Conservation (phyloP, 23 tunicate species). For the Aplidium turbinatum region DNA sequence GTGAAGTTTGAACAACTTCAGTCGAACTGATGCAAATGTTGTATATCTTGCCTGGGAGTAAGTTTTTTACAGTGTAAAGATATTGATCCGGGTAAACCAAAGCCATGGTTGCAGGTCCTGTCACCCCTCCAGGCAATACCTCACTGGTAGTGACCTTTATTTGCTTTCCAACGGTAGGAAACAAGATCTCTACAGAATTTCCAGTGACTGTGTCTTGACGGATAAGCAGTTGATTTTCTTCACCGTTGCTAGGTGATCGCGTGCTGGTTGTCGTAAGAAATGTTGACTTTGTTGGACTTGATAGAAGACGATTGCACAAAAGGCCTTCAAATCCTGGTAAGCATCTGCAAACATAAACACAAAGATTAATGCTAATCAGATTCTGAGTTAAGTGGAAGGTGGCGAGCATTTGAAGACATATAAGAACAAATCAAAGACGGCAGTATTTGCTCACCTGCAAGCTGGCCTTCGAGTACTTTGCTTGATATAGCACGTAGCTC, state of each 20-base stretch:
- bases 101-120: slow-evolving; percentile 15
- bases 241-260: neutral
- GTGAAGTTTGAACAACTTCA: neutral
- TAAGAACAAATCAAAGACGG: neutral
- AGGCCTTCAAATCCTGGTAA: slow-evolving; percentile 45
- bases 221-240: slow-evolving; percentile 22
- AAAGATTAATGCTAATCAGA: neutral
- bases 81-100: slow-evolving; percentile 10
- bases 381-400: neutral
- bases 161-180: slow-evolving; percentile 32
- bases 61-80: slow-evolving; percentile 29
- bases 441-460: slow-evolving; percentile 52
- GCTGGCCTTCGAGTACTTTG: slow-evolving; percentile 15
- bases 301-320: slow-evolving; percentile 9
- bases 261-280: too few species aligned
- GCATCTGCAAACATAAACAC: slow-evolving; percentile 43
- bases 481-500: slow-evolving; percentile 51
- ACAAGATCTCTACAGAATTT: slow-evolving; percentile 46
- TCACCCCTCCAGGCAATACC: slow-evolving; percentile 8
- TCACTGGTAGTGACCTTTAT: slow-evolving; percentile 44
- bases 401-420: neutral
- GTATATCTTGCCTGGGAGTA: slow-evolving; percentile 43
- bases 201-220: slow-evolving; percentile 35
- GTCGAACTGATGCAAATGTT: slow-evolving; percentile 53
- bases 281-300: neutral